These are phyloP conservation scores for Cremastinae sp. DNA, from an alignment of 2,888 invertebrate species.

Conservation along the genomic window DNA sequence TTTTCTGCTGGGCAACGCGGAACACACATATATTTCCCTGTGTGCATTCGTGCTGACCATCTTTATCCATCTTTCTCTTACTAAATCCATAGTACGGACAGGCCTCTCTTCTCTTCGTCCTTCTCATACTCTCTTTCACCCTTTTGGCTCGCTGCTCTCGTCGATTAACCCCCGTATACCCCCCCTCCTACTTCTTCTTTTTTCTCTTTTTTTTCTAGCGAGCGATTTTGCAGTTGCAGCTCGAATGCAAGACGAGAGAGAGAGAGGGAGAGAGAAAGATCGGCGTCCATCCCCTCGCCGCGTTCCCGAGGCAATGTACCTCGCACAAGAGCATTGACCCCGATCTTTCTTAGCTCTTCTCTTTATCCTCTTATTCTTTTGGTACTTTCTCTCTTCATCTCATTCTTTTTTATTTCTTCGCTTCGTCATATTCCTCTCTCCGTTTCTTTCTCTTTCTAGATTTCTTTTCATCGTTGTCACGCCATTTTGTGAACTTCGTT, in stretches of 20 bases:
- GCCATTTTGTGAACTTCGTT: conserved; percentile 3
- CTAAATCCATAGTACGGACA: conserved; percentile 11
- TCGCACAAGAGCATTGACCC: conserved; percentile 75
- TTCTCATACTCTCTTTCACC: conserved; percentile 44
- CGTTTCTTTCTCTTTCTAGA: conserved; percentile 18
- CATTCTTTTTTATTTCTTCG: conserved; percentile 37
- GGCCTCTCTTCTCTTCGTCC: conserved; percentile 28
- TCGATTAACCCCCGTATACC: conserved; percentile 60
- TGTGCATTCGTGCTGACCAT: conserved; percentile 32
- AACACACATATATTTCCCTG: conserved; percentile 37
- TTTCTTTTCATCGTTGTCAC: not conserved
- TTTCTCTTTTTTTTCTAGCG: conserved; percentile 34
- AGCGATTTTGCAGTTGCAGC: conserved; percentile 42
- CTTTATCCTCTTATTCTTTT: conserved; percentile 39
- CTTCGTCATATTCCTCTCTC: conserved; percentile 35
- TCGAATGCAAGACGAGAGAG: conserved; percentile 53
- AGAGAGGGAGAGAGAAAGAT: conserved; percentile 44
- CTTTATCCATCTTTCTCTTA: conserved; percentile 52
- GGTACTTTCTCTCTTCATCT: conserved; percentile 26
- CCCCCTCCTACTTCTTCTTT: conserved; percentile 39
- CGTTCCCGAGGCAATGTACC: conserved; percentile 77
- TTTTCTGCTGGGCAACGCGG: conserved; percentile 17
- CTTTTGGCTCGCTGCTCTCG: conserved; percentile 56
- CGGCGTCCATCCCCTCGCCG: conserved; percentile 59
- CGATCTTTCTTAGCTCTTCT: conserved; percentile 57